A percentile compares a stretch with the other conserved stretches of the same genome.
Evolutionary conservation across 2,888 invertebrate genomes (phyloP).

Genomic region (Choreutis nemorana): DNA sequence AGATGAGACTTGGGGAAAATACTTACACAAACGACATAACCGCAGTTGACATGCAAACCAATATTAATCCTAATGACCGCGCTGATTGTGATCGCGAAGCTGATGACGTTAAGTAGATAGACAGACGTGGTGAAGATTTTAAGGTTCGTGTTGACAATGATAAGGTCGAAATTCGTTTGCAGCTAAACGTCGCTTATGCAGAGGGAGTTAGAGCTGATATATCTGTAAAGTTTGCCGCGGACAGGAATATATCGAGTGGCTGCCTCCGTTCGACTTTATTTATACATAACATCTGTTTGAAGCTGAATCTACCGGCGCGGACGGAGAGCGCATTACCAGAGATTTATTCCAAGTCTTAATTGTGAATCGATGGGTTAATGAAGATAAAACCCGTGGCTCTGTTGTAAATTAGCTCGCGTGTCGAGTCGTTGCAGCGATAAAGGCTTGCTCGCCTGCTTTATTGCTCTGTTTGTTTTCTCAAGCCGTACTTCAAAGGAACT

Average conservation of each 20-base stretch:
- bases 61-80: constrained; percentile 12
- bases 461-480: constrained; percentile 65
- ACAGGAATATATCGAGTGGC: constrained; percentile 65
- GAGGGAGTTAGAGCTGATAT: constrained; percentile 41
- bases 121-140: too few species aligned
- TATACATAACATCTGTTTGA: constrained; percentile 66
- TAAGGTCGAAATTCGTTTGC: constrained; percentile 37
- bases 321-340: constrained; percentile 62
- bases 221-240: constrained; percentile 66
- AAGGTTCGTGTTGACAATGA: too few species aligned
- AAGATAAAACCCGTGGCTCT: constrained; percentile 66
- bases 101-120: too few species aligned
- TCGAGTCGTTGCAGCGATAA: constrained; percentile 64
- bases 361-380: constrained; percentile 68
- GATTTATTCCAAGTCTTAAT: constrained; percentile 67
- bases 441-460: constrained; percentile 65
- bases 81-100: constrained; percentile 22
- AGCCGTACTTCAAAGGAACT: constrained; percentile 61
- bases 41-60: constrained; percentile 11
- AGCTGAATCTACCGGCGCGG: constrained; percentile 63
- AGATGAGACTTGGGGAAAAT: constrained; percentile 60
- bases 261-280: constrained; percentile 66
- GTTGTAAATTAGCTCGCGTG: constrained; percentile 67
- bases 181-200: constrained; percentile 29
- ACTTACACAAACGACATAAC: constrained; percentile 41